Conservation (phyloP, 2,888 invertebrate genomes). For the Ophion slaviceki region DNA sequence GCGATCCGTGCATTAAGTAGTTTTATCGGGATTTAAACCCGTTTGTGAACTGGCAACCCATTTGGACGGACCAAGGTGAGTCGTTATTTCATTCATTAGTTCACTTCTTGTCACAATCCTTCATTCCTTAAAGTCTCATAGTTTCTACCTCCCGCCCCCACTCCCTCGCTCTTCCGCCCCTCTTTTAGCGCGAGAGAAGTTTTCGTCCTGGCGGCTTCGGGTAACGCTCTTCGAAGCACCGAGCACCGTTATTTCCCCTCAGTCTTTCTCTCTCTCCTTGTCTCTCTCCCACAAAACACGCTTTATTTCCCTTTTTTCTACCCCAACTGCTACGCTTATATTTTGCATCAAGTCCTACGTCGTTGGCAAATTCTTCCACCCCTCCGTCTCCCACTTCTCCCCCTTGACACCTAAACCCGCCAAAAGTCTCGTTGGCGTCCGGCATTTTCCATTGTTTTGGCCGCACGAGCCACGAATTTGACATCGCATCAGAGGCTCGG, state of each 20-base stretch:
- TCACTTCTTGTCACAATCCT: conserved; percentile 82
- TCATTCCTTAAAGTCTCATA: conserved; percentile 65
- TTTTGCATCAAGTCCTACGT: conserved; percentile 59
- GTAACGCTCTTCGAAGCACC: conserved; percentile 47
- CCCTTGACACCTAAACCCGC: conserved; percentile 48
- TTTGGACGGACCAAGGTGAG: conserved; percentile 93
- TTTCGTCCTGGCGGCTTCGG: conserved; percentile 64
- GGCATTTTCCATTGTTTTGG: conserved; percentile 66
- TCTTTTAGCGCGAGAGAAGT: conserved; percentile 19
- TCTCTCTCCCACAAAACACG: background rate
- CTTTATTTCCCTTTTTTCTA: conserved; percentile 41
- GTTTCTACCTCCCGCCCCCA: conserved; percentile 10
- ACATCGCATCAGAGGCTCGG: conserved; percentile 63
- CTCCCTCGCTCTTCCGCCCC: background rate
- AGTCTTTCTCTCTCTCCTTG: conserved; percentile 52
- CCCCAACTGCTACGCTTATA: conserved; percentile 14
- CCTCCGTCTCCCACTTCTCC: conserved; percentile 3
- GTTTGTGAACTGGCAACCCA: conserved; percentile 88
- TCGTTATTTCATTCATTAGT: conserved; percentile 84
- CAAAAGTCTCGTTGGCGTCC: conserved; percentile 53
- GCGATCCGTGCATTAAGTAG: conserved; percentile 81
- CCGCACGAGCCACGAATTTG: conserved; percentile 56
- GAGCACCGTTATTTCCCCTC: conserved; percentile 64
- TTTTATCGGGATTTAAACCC: conserved; percentile 83
- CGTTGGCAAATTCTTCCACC: conserved; percentile 26